Percentiles rank a stretch among this genome's conserved stretches.
These are phyloP conservation scores for Eupithecia abbreviata DNA, from an alignment of 2,888 invertebrate genomes.

Conservation along the genomic window DNA sequence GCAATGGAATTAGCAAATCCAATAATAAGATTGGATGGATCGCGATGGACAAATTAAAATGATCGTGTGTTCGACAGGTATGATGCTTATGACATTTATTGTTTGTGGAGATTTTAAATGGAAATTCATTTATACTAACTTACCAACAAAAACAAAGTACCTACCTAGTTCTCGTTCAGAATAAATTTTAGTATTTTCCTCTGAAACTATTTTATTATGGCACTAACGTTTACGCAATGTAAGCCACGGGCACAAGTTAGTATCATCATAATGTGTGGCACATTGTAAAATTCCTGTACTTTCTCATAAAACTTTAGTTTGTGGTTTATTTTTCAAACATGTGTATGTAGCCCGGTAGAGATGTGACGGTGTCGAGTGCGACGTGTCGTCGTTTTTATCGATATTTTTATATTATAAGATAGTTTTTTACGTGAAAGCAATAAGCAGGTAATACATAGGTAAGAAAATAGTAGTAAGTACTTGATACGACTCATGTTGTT, in stretches of 20 bases:
- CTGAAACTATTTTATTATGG: background rate
- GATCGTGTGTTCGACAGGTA: background rate
- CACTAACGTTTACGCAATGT: background rate
- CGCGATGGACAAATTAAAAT: background rate
- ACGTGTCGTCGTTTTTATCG: conserved; percentile 48
- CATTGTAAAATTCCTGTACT: conserved; percentile 44
- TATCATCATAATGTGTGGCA: conserved; percentile 17
- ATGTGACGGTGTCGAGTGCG: conserved; percentile 27
- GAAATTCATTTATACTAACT: too few species aligned
- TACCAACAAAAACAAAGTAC: too few species aligned
- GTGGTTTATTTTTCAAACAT: conserved; percentile 53
- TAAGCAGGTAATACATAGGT: too few species aligned
- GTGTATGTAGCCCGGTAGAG: conserved; percentile 38
- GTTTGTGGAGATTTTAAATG: background rate
- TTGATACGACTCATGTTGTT: background rate
- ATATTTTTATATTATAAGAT: conserved; percentile 19
- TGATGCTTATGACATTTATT: background rate
- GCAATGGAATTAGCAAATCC: background rate
- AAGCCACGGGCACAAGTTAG: background rate
- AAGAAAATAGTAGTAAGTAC: background rate
- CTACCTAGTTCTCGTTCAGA: too few species aligned
- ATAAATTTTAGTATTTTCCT: too few species aligned
- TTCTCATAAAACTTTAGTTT: conserved; percentile 63
- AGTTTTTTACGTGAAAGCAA: background rate
- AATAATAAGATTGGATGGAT: background rate